Evolutionary conservation across 30 jellyfish, hydroid and myxozoan species (phyloP).

Genomic region (Euphysa ruthae): DNA sequence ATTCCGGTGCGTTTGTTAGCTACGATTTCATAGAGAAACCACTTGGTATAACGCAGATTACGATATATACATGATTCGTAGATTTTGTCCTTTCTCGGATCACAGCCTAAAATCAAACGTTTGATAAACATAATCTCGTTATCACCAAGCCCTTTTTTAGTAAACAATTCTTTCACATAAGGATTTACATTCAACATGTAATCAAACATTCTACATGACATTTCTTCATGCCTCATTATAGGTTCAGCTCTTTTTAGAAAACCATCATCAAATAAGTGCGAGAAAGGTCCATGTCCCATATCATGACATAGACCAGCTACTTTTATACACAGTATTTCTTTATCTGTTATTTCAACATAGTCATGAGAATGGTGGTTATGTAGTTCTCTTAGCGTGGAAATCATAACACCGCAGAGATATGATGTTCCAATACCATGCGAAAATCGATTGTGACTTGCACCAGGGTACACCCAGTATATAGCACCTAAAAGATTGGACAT

Average conservation of each 20-base stretch:
- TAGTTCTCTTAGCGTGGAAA: constrained; percentile 25
- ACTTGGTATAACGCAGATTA: too few species aligned
- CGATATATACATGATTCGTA: too few species aligned
- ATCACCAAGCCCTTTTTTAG: constrained; percentile 20
- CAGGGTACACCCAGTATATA: constrained; percentile 76
- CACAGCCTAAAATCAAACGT: constrained; percentile 48
- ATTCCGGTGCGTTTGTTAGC: constrained; percentile 86
- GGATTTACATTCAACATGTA: constrained; percentile 41
- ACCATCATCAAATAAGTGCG: constrained; percentile 80
- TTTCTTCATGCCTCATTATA: constrained; percentile 74
- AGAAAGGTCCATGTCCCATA: constrained; percentile 95
- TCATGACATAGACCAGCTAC: constrained; percentile 97
- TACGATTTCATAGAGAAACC: too few species aligned
- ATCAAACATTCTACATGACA: constrained; percentile 73
- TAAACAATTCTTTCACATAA: constrained; percentile 21
- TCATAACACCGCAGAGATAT: constrained; percentile 66
- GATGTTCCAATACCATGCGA: constrained; percentile 79
- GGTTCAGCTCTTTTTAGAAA: not conserved
- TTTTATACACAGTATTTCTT: constrained; percentile 71
- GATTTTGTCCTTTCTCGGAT: too few species aligned
- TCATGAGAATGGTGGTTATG: too few species aligned
- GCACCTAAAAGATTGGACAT: too few species aligned
- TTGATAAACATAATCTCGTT: constrained; percentile 43
- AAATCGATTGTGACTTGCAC: constrained; percentile 93
- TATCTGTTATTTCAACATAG: constrained; percentile 50